Evolutionary conservation across 2,113 vertebrate genomes (phyloP), one percentile per base, ranked within the genome.

Genomic region (Perca fluviatilis): DNA sequence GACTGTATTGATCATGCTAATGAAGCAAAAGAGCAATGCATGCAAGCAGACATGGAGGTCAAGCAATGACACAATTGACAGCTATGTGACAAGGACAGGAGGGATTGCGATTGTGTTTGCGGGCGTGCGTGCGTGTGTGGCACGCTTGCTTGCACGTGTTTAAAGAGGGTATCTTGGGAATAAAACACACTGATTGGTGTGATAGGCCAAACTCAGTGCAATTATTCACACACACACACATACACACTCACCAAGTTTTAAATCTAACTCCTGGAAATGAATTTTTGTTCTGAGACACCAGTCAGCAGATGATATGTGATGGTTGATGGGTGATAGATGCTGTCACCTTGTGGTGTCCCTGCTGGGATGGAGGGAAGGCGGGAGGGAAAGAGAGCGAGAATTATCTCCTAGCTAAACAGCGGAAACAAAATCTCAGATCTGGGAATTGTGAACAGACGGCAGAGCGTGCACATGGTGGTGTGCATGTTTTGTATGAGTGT

Each of bases 401-500:
- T 90, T 21, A 83, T 90, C 82, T 86, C 77, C 71, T 33, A 33
- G 88, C 43, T 77, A 88, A 88, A 66, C 85, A 88, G 84, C 51
- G 67, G 72, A 86, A 85, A 87, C 77, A 85, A 93, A 92, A 93
- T 93, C 82, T 91, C 86, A 91, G 87, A 81, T 82, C 72, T 92
- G 93, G 92, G 90, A 93, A 92, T 91, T 91, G 81, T 54, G 83
- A 95, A 88, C 93, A 94, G 93, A 94, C 89, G 88, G 92, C 80
- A 21, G 74, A 87, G 85, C 64, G 76, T 40, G 53, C 60, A 74
- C 74, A 40, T 74, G 70, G 82, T 30, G 86, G 27, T 43, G 87
- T 81, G 82, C 75, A 14, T 86, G 61, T 86, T 87, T 83, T 86
- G 74, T 80, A 63, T 1, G 40, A 83, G 74, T 71, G 83, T 79